These are phyloP conservation scores for Peromyscus attwateri DNA, from an alignment of 2,797 vertebrate species.

Conservation along the genomic window DNA sequence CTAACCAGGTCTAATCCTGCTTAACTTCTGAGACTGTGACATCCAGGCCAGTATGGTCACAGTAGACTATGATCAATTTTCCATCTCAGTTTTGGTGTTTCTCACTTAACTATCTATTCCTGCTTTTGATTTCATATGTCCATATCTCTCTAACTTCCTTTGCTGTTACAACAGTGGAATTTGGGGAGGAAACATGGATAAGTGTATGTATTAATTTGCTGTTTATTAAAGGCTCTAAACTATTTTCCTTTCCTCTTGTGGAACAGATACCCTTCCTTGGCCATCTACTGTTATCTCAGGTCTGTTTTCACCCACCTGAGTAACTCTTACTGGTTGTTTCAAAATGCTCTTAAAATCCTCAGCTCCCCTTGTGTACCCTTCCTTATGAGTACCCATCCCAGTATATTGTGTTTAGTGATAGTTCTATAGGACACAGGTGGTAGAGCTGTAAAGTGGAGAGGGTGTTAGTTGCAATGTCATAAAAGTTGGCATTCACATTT, in stretches of 20 bases:
- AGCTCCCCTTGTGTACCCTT: neutral
- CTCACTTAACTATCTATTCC: neutral
- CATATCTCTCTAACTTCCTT: neutral
- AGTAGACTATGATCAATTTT: neutral
- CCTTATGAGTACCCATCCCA: neutral
- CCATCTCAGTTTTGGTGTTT: neutral
- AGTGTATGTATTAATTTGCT: neutral
- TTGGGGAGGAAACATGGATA: neutral
- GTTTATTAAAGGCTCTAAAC: neutral
- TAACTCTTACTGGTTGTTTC: conserved; percentile 1
- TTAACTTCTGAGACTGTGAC: neutral
- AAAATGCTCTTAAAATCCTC: neutral
- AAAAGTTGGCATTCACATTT: neutral
- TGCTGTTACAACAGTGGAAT: neutral
- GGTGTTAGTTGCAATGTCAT: neutral
- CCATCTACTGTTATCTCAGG: neutral
- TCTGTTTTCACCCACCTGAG: neutral
- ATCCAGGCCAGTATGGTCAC: neutral
- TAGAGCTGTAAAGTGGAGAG: neutral
- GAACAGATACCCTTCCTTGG: neutral
- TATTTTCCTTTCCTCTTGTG: neutral
- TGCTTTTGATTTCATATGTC: conserved; percentile 6
- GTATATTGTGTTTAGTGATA: neutral
- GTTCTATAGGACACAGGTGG: neutral
- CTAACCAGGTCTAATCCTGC: neutral